A percentile compares a stretch with the other conserved stretches of the same genome.
These are phyloP conservation scores for Lamellibrachia luymesi DNA, from an alignment of 1,140 invertebrate genomes.

Conservation along the genomic window DNA sequence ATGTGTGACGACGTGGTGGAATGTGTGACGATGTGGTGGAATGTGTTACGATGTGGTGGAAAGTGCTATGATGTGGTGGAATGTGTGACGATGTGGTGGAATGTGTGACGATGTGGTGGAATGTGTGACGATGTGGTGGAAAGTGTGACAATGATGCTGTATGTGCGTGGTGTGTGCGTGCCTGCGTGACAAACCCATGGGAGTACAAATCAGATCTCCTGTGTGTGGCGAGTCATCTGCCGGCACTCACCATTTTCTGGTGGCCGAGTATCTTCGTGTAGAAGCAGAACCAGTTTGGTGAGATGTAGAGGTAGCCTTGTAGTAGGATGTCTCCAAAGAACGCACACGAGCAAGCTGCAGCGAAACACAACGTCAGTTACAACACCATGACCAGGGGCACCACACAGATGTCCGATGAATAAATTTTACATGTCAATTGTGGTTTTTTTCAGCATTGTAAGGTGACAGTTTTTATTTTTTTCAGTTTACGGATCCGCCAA, in stretches of 20 bases:
- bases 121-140: not conserved
- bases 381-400: not conserved
- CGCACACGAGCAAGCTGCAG: constrained; percentile 87
- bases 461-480: too few species aligned
- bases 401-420: not conserved
- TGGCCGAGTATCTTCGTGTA: constrained; percentile 93
- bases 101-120: not conserved
- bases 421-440: too few species aligned
- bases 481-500: too few species aligned
- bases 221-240: not conserved
- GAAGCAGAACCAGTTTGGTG: constrained; percentile 90
- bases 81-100: too few species aligned
- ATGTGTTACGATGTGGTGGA: too few species aligned
- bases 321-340: constrained; percentile 87
- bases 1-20: too few species aligned
- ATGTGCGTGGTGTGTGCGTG: not conserved
- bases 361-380: not conserved
- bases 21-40: too few species aligned
- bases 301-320: constrained; percentile 89
- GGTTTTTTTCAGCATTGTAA: too few species aligned
- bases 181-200: not conserved
- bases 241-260: constrained; percentile 75
- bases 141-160: not conserved
- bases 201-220: not conserved
- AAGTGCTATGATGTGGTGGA: too few species aligned